Percentiles rank a stretch among this genome's conserved stretches.
Evolutionary conservation across 2,888 invertebrate genomes (phyloP).

Genomic region (Pseudococcus jackbeardsleyi): DNA sequence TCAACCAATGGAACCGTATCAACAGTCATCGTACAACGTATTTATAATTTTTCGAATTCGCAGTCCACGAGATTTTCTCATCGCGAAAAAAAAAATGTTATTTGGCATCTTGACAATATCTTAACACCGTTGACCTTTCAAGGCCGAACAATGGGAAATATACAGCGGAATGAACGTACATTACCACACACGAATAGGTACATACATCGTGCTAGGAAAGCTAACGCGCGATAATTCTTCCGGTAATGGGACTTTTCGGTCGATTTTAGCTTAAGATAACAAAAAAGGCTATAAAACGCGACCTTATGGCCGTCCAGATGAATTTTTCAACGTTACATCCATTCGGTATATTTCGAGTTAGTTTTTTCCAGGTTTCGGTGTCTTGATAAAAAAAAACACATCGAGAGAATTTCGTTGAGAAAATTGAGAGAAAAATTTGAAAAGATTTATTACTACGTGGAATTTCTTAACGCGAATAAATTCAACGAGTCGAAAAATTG

Average conservation of each 20-base stretch:
- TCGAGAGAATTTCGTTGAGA: not conserved
- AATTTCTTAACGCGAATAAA: not conserved
- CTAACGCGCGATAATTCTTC: conserved; percentile 27
- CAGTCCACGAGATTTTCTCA: not conserved
- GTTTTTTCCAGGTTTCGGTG: not conserved
- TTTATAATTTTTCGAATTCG: conserved; percentile 22
- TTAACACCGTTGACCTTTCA: conserved; percentile 19
- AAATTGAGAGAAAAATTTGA: not conserved
- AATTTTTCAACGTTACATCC: not conserved
- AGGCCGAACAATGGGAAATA: conserved; percentile 25
- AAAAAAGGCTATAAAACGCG: not conserved
- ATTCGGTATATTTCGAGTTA: not conserved
- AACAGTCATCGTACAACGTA: not conserved
- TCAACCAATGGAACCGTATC: not conserved
- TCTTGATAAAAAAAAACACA: not conserved
- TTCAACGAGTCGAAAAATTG: not conserved
- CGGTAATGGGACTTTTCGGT: conserved; percentile 12
- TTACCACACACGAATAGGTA: conserved; percentile 31
- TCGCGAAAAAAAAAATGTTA: conserved; percentile 9
- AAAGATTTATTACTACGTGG: not conserved
- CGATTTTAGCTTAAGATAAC: conserved; percentile 20
- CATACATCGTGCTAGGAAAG: conserved; percentile 31
- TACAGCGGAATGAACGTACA: conserved; percentile 18
- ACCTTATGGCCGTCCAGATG: not conserved
- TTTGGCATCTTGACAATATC: conserved; percentile 39